Base-by-base conservation (phyloP, 2,113 vertebrate genomes). In the Malurus cyaneus region DNA sequence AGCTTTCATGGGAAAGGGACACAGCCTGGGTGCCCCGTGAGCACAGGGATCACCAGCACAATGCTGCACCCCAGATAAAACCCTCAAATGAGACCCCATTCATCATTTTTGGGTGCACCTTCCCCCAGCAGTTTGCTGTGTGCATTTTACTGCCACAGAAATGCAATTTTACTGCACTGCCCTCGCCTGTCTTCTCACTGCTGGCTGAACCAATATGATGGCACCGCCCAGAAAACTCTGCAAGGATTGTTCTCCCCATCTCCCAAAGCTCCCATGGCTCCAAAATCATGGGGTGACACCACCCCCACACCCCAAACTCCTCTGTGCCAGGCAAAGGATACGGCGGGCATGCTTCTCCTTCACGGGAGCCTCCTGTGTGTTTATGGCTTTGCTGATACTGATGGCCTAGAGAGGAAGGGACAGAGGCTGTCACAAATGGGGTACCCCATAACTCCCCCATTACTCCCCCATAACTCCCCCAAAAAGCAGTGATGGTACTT, bases 361-460 rank as follows among this genome's bases (percentile, higher is more conserved):
- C 95, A 99, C 98, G 0, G 99, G 99, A 2, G 98, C 98, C 95
- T 99, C 99, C 64, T 98, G 97, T 0, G 98, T 97, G 94, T 98
- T 99, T 97, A 99, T 99, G 97, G 99, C 99, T 97, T 99, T 99
- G 97, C 98, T 99, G 97, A 99, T 99, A 97, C 99, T 99, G 98
- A 98, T 98, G 70, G 99, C 98, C 99, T 99, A 88, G 20, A 12
- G 76, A 71, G 78, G 14, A 82, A 31, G 17, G 67, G 14, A 88
- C 20, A 61, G 31, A 4, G 0, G n/a, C 12, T 3, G 9, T 97
- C 62, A 96, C 62, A 57, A 8, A 4, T 3, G 4, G 18, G 3
- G 12, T 3, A 7, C 67, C 80, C 29, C 26, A 1, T 0, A 2
- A 34, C 49, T 19, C 15, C 32, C 50, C 49, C 26, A 1, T 0